Conservation (phyloP, 2,888 invertebrate species). For the Tenthredo notha region DNA sequence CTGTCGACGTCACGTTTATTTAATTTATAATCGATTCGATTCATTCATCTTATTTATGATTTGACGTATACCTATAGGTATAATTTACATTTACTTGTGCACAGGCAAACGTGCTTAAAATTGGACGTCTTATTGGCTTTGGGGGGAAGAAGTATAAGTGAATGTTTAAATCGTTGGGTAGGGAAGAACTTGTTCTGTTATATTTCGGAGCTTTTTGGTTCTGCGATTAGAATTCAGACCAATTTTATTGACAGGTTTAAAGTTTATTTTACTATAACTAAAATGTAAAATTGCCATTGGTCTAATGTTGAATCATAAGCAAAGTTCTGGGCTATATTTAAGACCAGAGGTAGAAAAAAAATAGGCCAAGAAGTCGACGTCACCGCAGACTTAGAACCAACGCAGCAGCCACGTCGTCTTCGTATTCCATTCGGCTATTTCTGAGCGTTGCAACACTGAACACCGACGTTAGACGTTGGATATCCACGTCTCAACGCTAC, state of each 20-base stretch:
- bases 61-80: background rate
- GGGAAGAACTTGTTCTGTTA: background rate
- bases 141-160: background rate
- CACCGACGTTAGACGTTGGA: conserved; percentile 55
- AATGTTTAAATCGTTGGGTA: background rate
- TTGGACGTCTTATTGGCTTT: background rate
- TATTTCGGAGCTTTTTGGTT: background rate
- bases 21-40: background rate
- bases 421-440: conserved; percentile 73
- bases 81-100: background rate
- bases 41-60: conserved; percentile 1
- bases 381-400: conserved; percentile 58
- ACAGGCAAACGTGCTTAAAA: background rate
- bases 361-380: conserved; percentile 75
- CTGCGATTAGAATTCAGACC: background rate
- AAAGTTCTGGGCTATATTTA: conserved; percentile 71
- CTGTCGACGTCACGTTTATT: background rate
- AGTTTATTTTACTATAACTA: conserved; percentile 22
- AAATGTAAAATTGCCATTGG: conserved; percentile 50
- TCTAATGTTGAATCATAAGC: conserved; percentile 70
- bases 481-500: conserved; percentile 32
- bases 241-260: background rate
- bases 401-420: conserved; percentile 63
- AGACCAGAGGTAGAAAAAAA: conserved; percentile 65
- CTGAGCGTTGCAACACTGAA: conserved; percentile 70